A percentile compares a stretch with the other conserved stretches of the same genome.
Conservation (phyloP, 2,797 vertebrate species). For the Myotis planiceps region DNA sequence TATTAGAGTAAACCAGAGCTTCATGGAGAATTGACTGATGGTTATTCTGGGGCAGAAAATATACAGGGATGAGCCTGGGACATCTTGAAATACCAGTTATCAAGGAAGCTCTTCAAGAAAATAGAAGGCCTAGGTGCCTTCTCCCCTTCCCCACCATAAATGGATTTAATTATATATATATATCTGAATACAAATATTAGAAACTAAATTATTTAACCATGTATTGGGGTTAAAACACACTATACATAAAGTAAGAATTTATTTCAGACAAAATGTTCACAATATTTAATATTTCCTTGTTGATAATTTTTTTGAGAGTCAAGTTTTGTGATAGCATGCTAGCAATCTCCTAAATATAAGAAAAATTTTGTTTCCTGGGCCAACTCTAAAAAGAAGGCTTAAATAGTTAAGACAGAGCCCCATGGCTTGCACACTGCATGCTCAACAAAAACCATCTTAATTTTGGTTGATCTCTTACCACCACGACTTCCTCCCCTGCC, state of each 20-base stretch:
- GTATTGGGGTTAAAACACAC: not conserved
- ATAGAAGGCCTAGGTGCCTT: not conserved
- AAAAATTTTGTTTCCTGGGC: not conserved
- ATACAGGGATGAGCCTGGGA: not conserved
- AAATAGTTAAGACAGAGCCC: not conserved
- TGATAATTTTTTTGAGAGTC: not conserved
- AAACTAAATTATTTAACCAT: not conserved
- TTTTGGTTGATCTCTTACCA: too few relatives aligned
- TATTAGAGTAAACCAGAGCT: not conserved
- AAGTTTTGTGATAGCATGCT: not conserved
- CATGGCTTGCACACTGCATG: not conserved
- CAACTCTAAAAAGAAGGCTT: not conserved
- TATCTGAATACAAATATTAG: not conserved
- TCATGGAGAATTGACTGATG: not conserved
- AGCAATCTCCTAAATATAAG: not conserved
- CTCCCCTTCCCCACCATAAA: not conserved
- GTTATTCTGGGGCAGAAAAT: not conserved
- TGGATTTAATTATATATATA: not conserved
- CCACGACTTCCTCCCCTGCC: too few relatives aligned
- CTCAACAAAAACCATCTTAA: conserved; percentile 8
- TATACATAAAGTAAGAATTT: not conserved
- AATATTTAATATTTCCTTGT: not conserved
- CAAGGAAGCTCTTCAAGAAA: not conserved
- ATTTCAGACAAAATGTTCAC: not conserved
- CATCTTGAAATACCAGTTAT: not conserved